Evolutionary conservation across 2,113 vertebrate genomes (phyloP), one percentile per base, ranked within the genome.

Genomic region (Lepus americanus): DNA sequence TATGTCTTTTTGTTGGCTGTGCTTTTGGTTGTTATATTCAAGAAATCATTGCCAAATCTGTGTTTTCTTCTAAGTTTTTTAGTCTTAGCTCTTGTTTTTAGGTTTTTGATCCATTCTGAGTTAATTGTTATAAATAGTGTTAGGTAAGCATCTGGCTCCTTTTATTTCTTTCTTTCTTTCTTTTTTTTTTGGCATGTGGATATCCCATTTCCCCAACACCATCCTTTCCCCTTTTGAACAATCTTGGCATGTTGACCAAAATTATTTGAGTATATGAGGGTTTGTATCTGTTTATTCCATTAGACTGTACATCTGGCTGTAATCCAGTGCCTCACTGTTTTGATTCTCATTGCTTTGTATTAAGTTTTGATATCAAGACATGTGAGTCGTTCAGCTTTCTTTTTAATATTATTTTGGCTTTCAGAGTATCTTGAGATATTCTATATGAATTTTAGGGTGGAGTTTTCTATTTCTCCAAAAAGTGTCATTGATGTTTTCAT

Each of bases 331-430:
- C 39, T 64, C 67, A 87, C 25, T 87, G n/a, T 81, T 93, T 86
- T 70, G 64, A 29, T 79, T 79, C 61, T 29, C 36, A 22, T 69
- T 14, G 1, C 63, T 92, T 78, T 92, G 51, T 69, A 77, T n/a
- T 55, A 33, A 55, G 73, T 69, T 92, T 92, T 92, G 39, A 87
- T 79, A 87, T 59, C 29, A 92, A 63, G 23, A 92, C 36, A 27
- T 92, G 14, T 61, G 39, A 67, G 33, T 67, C 10, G 2, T 84
- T 51, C 20, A 77, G 1, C 64, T 92, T 66, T 51, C 23, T 59
- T 77, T 78, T 51, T 29, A 22, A 11, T 29, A 39, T 70, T 70
- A 55, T 83, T 36, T 22, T 64, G 49, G 55, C 39, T 53, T 51
- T 51, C 77, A 2, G 36, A n/a, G 31, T 44, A 31, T 64, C n/a